Evolutionary conservation across 2,113 vertebrate species (phyloP).

Genomic region (Lepus americanus): DNA sequence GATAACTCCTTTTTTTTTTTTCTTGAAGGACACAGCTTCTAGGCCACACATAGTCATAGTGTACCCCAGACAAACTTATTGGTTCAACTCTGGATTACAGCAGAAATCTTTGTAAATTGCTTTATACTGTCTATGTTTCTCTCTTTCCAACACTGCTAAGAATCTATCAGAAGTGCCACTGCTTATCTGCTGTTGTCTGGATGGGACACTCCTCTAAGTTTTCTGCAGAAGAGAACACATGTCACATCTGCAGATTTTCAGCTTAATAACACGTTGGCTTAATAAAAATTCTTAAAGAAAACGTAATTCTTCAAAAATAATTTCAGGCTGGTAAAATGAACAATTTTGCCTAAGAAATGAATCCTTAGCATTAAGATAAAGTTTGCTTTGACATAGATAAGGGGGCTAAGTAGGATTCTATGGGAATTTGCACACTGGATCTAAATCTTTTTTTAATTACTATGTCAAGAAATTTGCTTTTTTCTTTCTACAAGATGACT

Average conservation of each 20-base stretch:
- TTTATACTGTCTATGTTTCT: background rate
- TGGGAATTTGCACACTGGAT: constrained; percentile 57
- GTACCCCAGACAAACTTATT: background rate
- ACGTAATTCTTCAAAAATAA: constrained; percentile 36
- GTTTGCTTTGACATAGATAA: constrained; percentile 77
- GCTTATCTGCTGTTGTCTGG: background rate
- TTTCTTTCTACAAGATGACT: background rate
- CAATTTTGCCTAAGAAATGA: constrained; percentile 78
- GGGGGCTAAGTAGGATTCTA: constrained; percentile 70
- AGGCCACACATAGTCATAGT: background rate
- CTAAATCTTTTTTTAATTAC: constrained; percentile 69
- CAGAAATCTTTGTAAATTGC: background rate
- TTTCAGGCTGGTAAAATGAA: constrained; percentile 74
- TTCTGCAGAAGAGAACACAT: constrained; percentile 21
- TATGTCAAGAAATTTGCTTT: constrained; percentile 53
- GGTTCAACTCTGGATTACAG: background rate
- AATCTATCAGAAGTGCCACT: background rate
- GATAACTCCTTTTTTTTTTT: background rate
- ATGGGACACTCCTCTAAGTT: constrained; percentile 37
- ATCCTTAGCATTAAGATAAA: constrained; percentile 72
- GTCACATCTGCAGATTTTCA: constrained; percentile 71
- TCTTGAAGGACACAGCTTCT: background rate
- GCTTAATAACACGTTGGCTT: constrained; percentile 72
- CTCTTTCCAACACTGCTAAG: background rate
- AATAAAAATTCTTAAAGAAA: constrained; percentile 66